Percentiles rank a stretch among this genome's conserved stretches.
Conservation (phyloP, 1,140 invertebrate genomes). For the Protaetia brevitarsis region DNA sequence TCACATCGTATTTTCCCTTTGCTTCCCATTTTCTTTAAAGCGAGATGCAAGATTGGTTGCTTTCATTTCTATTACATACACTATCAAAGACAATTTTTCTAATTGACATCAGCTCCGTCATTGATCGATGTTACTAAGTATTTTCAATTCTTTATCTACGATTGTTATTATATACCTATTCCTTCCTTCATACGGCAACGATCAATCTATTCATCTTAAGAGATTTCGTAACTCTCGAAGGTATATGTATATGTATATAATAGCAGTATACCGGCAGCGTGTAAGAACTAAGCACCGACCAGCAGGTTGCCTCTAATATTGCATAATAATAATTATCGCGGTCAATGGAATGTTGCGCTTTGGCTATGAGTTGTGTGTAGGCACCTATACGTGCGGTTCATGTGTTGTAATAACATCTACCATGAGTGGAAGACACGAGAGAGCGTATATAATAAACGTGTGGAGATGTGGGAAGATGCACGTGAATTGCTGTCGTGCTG, state of each 20-base stretch:
- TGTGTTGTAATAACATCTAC: neutral
- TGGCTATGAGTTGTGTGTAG: neutral
- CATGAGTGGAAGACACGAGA: neutral
- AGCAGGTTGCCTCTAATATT: neutral
- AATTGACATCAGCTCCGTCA: too few species aligned
- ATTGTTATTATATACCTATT: neutral
- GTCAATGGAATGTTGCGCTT: slow-evolving; percentile 5
- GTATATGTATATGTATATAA: neutral
- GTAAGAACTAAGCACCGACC: neutral
- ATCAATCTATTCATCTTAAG: neutral
- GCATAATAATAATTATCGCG: slow-evolving; percentile 8
- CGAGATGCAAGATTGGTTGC: too few species aligned
- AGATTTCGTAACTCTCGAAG: neutral
- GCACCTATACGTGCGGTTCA: too few species aligned
- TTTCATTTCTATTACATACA: too few species aligned
- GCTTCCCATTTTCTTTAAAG: too few species aligned
- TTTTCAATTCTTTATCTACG: neutral
- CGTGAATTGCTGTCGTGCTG: neutral
- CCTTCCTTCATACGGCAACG: neutral
- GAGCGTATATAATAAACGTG: neutral
- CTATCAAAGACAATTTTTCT: too few species aligned
- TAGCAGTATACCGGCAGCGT: too few species aligned
- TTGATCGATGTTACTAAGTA: neutral
- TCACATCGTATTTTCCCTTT: too few species aligned
- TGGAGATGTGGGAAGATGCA: slow-evolving; percentile 10